phyloP scores from a whole-genome alignment of 1,140 invertebrate genomes.

The Cyclina sinensis region DNA sequence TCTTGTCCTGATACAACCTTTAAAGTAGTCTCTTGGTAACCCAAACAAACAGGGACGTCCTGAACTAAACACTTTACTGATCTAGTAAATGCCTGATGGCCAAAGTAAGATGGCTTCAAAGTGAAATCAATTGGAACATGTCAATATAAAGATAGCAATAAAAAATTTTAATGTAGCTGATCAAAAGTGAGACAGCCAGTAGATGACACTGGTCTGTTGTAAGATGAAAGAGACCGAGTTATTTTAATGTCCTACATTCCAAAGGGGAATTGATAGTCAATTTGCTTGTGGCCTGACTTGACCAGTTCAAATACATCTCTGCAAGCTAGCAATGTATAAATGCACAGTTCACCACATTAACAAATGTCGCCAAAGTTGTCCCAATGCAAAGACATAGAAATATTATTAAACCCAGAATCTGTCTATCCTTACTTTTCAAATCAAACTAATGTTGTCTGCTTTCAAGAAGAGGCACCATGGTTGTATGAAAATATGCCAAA shows the following conservation, averaged over 20 bases:
- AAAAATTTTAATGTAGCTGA: background rate
- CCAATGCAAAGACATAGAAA: too few species aligned
- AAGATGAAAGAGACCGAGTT: conserved; percentile 7
- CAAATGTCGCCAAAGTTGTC: too few species aligned
- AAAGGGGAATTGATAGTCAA: background rate
- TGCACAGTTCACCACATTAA: background rate
- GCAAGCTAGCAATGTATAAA: background rate
- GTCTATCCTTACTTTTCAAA: too few species aligned
- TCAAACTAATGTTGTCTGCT: too few species aligned
- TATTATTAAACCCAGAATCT: too few species aligned
- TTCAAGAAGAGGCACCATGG: too few species aligned
- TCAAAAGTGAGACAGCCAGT: background rate
- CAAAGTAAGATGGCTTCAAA: background rate
- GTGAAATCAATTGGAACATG: background rate
- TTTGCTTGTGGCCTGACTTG: background rate
- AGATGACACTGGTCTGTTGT: background rate
- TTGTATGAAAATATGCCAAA: too few species aligned
- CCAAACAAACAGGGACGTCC: background rate
- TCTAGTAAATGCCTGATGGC: too few species aligned
- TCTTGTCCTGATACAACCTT: background rate
- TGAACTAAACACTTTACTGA: background rate
- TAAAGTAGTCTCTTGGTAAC: background rate
- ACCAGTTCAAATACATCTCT: conserved; percentile 19
- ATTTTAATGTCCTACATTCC: background rate
- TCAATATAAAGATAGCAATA: conserved; percentile 1